Conservation (phyloP, 2,888 invertebrate genomes). For the Blastobasis lacticolella region DNA sequence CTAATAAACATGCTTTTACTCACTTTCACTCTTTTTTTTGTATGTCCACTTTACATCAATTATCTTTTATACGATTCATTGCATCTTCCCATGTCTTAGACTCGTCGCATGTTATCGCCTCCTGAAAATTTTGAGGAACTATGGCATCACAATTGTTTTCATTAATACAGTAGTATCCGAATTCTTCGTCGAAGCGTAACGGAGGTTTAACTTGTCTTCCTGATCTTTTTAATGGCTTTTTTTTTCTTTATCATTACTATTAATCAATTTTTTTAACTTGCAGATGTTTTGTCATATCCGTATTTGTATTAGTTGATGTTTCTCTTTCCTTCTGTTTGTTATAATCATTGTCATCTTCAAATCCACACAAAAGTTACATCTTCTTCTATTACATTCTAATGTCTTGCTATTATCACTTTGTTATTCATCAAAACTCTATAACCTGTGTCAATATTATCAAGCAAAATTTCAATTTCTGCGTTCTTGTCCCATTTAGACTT, state of each 20-base stretch:
- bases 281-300: constrained; percentile 7
- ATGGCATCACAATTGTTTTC: constrained; percentile 22
- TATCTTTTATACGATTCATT: constrained; percentile 24
- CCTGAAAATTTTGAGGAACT: constrained; percentile 22
- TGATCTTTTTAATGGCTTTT: background rate
- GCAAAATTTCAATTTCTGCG: constrained; percentile 11
- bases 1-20: constrained; percentile 17
- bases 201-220: constrained; percentile 10
- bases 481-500: background rate
- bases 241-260: background rate
- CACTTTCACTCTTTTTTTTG: constrained; percentile 21
- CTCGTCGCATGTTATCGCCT: constrained; percentile 22
- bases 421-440: constrained; percentile 23
- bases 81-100: constrained; percentile 21
- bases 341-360: constrained; percentile 11
- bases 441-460: constrained; percentile 23
- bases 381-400: constrained; percentile 23
- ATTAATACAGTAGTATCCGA: constrained; percentile 17
- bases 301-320: constrained; percentile 6
- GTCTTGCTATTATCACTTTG: constrained; percentile 19
- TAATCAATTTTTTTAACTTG: background rate
- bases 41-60: constrained; percentile 29
- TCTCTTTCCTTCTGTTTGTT: background rate
- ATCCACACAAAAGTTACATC: constrained; percentile 13
- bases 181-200: constrained; percentile 13